Evolutionary conservation across 2,888 invertebrate species (phyloP).

Genomic region (Crocallis elinguaria): DNA sequence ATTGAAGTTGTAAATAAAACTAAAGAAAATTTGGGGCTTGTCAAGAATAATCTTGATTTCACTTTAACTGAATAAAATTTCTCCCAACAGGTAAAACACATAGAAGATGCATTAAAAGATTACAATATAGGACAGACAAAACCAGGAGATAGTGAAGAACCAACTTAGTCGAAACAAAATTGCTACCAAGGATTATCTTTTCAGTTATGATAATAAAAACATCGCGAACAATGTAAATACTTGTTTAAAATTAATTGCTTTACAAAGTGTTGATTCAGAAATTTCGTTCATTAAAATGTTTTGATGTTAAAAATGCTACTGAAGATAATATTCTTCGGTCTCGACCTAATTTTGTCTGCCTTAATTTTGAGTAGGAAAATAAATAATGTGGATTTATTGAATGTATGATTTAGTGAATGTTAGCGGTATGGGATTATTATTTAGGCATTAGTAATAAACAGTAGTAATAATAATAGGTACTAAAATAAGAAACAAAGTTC

Average conservation of each 20-base stretch:
- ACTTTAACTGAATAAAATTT: background rate
- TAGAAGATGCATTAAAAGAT: slow-evolving; percentile 87
- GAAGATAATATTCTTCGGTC: slow-evolving; percentile 44
- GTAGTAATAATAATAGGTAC: background rate
- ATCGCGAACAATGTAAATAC: slow-evolving; percentile 20
- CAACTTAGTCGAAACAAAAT: slow-evolving; percentile 56
- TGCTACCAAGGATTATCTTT: background rate
- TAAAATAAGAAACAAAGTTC: background rate
- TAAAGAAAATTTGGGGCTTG: background rate
- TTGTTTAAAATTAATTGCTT: slow-evolving; percentile 50
- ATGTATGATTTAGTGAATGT: background rate
- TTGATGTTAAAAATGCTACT: slow-evolving; percentile 48
- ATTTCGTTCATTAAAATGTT: slow-evolving; percentile 57
- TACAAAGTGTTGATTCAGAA: slow-evolving; percentile 53
- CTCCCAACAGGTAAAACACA: slow-evolving; percentile 84
- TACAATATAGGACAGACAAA: slow-evolving; percentile 84
- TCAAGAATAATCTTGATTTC: background rate
- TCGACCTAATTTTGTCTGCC: slow-evolving; percentile 34
- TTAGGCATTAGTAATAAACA: background rate
- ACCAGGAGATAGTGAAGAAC: slow-evolving; percentile 64
- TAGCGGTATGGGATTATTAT: background rate
- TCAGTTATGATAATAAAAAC: slow-evolving; percentile 2
- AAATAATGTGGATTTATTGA: slow-evolving; percentile 1
- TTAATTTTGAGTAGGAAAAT: slow-evolving; percentile 17
- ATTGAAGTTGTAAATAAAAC: no score